Base-by-base conservation (phyloP, 2,113 vertebrate genomes). In the human region DNA sequence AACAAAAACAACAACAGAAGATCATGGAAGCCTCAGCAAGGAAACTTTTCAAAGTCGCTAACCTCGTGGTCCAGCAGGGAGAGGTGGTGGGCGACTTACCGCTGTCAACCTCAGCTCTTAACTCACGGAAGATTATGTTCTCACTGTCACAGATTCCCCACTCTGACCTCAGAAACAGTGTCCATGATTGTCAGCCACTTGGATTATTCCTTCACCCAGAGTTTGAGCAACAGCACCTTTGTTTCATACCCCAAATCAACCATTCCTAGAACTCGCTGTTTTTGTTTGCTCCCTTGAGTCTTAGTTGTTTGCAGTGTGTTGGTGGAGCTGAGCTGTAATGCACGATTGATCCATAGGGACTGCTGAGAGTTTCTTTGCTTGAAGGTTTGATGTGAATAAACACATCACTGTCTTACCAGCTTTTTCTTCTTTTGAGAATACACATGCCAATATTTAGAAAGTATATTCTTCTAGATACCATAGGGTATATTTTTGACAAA, bases 1-100 rank as follows among this genome's bases (percentile, higher is more conserved):
- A 2, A 45, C 1, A 27, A 1, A 14, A 3, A 20, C 3, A 35
- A 57, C 2, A 14, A 45, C 27, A 9, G 45, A 40, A 57, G 14
- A 2, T 13, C 1, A 1, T 5, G 75, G 8, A 10, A 23, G 0
- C 22, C 1, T 2, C 4, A 22, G 10, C 1, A 40, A 3, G 11
- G 50, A 35, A n/a, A 20, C 45, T 35, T 17, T 3, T 5, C 17
- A 3, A 23, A 3, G 4, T 3, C 1, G 1, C 1, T 0, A 0
- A 6, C 1, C 2, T 3, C 25, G 0, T 2, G 0, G 52, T 14
- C 0, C 0, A 1, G 52, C 0, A 1, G 23, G 12, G 70, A 43
- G n/a, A 5, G 18, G 17, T 0, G 1, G 4, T 0, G 8, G 40
- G 2, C 1, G 0, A 9, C 32, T 18, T 3, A 2, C 3, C 0